Base-by-base conservation (phyloP, 2,888 invertebrate species). In the Pharmacophagus antenor region DNA sequence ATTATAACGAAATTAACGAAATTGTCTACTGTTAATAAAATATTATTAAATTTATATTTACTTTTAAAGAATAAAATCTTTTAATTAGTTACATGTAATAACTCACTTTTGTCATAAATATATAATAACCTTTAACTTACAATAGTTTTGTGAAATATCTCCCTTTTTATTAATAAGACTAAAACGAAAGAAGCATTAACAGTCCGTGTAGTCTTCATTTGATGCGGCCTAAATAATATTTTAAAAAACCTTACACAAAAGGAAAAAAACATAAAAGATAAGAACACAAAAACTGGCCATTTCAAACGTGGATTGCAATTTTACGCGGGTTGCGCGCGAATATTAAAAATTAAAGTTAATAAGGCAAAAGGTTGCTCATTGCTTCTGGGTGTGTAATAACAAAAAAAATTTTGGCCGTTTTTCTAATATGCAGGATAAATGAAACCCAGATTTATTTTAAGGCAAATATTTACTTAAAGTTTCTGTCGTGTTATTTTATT, bases 341-440 rank as follows among this genome's bases (percentile, higher is more conserved):
- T 88, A 88, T 88, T 88, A 88, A 88, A 88, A 88, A 88, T 88
- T 88, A 85, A 88, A 87, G 76, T 85, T 88, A 88, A 88, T 88
- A 88, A 87, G 84, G 84, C 27, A 46, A 77, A 73, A 76, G 75
- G 62, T 49, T 59, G 63, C 59, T 65, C 66, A 66, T 63, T 65
- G 67, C 55, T 62, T 63, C 53, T 31, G 58, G 37, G 27, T n/a
- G 7, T 31, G 44, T 51, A 51, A 57, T 50, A 51, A 57, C 41
- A 51, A 49, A 50, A 50, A 51, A 57, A 17, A 44, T 25, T 51
- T 57, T 44, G 17, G 7, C 17, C 27, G 15, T 51, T 51, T 51
- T 27, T 57, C 51, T 51, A 57, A 57, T 49, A 41, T 51, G 21
- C 31, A 51, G 17, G n/a, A n/a, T 46, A 22, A 44, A 57, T 50